These are phyloP conservation scores for Asteroscopus sphinx DNA, from an alignment of 2,888 invertebrate genomes.

Conservation along the genomic window DNA sequence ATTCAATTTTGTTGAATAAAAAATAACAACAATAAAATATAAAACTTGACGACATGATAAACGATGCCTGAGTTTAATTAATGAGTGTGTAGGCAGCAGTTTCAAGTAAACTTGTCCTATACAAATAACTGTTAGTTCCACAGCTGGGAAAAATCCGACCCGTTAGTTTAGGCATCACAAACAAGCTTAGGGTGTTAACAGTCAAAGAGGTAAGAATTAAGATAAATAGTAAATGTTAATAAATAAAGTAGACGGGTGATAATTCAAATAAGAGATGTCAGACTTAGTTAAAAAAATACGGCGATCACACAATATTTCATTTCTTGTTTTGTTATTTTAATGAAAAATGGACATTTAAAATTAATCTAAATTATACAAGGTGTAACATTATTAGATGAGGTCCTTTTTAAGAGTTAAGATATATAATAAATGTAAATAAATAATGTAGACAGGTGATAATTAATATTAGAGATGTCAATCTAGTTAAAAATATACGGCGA, in stretches of 20 bases:
- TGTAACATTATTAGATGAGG: no score
- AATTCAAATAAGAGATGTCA: conserved; percentile 1
- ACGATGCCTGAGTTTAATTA: conserved; percentile 34
- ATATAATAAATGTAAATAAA: conserved; percentile 32
- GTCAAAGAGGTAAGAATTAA: conserved; percentile 20
- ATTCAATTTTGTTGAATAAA: no score
- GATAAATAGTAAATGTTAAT: conserved; percentile 34
- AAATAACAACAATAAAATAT: no score
- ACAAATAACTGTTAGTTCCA: conserved; percentile 53
- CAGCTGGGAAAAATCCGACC: conserved; percentile 48
- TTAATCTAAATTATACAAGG: no score
- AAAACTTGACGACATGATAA: conserved; percentile 8
- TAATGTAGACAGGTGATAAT: not conserved
- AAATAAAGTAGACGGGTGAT: conserved; percentile 4
- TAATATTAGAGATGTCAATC: not conserved
- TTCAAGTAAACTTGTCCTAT: conserved; percentile 87
- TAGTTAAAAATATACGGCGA: no score
- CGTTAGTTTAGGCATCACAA: conserved; percentile 57
- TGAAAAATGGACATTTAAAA: no score
- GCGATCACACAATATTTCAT: no score
- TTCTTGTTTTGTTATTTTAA: no score
- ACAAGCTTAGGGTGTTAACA: conserved; percentile 37
- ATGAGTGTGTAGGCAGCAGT: conserved; percentile 23
- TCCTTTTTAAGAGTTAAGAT: no score
- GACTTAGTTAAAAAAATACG: no score